These are phyloP conservation scores for Pseudomyrmex concolor DNA, from an alignment of 1,140 invertebrate genomes.

Conservation along the genomic window DNA sequence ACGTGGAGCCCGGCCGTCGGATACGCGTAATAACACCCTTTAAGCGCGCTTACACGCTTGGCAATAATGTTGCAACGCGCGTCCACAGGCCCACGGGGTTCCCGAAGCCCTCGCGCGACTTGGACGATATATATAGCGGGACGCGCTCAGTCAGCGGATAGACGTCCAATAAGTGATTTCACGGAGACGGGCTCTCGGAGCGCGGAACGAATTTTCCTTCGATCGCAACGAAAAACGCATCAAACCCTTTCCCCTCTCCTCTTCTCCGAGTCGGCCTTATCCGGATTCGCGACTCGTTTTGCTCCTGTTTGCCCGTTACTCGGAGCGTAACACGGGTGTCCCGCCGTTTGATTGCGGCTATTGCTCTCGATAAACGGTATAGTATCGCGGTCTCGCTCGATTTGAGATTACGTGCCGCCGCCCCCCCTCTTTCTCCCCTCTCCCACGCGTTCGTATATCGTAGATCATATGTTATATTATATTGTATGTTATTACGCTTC, in stretches of 20 bases:
- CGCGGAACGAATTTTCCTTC: constrained; percentile 54
- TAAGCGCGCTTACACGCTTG: constrained; percentile 63
- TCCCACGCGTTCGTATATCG: not conserved
- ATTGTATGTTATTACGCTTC: constrained; percentile 40
- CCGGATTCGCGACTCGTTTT: constrained; percentile 24
- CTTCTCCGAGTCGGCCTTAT: not conserved
- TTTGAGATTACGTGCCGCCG: constrained; percentile 31
- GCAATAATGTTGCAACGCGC: constrained; percentile 67
- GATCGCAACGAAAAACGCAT: constrained; percentile 18
- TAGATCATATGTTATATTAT: constrained; percentile 34
- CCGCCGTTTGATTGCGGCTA: constrained; percentile 23
- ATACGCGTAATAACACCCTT: constrained; percentile 79
- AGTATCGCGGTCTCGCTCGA: constrained; percentile 50
- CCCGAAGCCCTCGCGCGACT: constrained; percentile 4
- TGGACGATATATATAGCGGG: constrained; percentile 22
- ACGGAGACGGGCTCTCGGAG: constrained; percentile 35
- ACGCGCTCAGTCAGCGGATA: constrained; percentile 11
- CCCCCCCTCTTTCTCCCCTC: not conserved
- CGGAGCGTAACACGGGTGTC: constrained; percentile 54
- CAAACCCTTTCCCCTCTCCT: not conserved
- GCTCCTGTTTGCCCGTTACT: constrained; percentile 20
- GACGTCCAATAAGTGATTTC: constrained; percentile 70
- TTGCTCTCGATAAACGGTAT: constrained; percentile 26
- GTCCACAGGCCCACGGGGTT: not conserved
- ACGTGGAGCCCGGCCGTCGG: constrained; percentile 64